These are phyloP conservation scores for Alcis repandata DNA, from an alignment of 2,888 invertebrate genomes.

Conservation along the genomic window DNA sequence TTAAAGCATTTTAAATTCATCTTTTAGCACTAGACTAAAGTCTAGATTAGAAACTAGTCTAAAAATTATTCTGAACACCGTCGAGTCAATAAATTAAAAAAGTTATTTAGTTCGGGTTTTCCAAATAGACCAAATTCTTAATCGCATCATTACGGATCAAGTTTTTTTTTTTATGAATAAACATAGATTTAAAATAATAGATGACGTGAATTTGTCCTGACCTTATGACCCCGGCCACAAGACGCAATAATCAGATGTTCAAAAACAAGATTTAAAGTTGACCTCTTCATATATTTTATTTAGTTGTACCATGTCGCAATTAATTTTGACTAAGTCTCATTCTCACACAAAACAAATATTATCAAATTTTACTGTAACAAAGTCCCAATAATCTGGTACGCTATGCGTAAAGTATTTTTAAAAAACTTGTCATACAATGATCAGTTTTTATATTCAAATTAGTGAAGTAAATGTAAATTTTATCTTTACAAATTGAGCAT, in stretches of 20 bases:
- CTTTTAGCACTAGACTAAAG: not conserved
- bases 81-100: constrained; percentile 30
- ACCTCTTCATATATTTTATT: not conserved
- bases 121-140: constrained; percentile 42
- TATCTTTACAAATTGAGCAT: constrained; percentile 24
- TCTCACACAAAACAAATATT: not conserved
- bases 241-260: constrained; percentile 52
- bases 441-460: constrained; percentile 3
- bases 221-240: constrained; percentile 63
- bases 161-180: constrained; percentile 43
- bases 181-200: constrained; percentile 57
- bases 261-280: constrained; percentile 21
- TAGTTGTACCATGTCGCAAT: constrained; percentile 22
- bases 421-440: constrained; percentile 40
- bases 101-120: constrained; percentile 46
- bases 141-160: constrained; percentile 36
- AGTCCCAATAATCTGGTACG: not conserved
- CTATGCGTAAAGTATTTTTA: constrained; percentile 14
- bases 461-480: constrained; percentile 39
- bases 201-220: constrained; percentile 60
- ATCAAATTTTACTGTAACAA: not conserved
- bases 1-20: not conserved
- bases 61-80: not conserved
- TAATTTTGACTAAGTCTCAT: not conserved
- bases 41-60: not conserved